Evolutionary conservation across 2,797 vertebrate species (phyloP).

Genomic region (Smutsia temminckii): DNA sequence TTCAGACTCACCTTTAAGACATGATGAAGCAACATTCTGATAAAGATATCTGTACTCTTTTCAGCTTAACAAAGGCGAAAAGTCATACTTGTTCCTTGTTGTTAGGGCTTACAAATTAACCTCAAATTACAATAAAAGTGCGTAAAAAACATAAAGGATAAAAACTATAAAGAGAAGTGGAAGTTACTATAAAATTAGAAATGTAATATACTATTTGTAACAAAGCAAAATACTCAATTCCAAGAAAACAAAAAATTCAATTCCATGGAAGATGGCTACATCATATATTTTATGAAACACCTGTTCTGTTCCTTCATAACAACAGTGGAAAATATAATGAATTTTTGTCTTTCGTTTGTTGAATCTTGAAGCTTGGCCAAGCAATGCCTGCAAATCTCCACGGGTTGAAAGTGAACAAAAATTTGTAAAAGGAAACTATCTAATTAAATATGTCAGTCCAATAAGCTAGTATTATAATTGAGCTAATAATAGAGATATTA

Average conservation of each 20-base stretch:
- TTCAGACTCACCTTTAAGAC: rapidly evolving
- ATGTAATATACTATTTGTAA: neutral
- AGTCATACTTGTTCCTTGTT: rapidly evolving
- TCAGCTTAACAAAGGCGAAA: neutral
- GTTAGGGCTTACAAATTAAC: neutral
- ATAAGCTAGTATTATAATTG: rapidly evolving
- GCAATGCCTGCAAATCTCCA: neutral
- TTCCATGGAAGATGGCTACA: neutral
- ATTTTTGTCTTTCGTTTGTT: no score
- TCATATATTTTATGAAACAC: neutral
- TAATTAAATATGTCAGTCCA: rapidly evolving
- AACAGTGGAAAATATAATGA: rapidly evolving
- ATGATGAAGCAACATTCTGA: rapidly evolving
- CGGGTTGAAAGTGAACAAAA: neutral
- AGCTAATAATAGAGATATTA: neutral
- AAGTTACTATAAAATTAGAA: neutral
- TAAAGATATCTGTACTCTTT: rapidly evolving
- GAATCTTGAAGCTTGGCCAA: neutral
- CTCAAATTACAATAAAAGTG: neutral
- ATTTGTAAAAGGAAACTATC: neutral
- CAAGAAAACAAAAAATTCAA: neutral
- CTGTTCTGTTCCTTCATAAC: neutral
- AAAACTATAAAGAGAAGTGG: neutral
- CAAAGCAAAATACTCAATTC: neutral
- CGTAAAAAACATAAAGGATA: neutral